phyloP scores from a whole-genome alignment of 1,140 invertebrate species.

The Ridgeia piscesae region DNA sequence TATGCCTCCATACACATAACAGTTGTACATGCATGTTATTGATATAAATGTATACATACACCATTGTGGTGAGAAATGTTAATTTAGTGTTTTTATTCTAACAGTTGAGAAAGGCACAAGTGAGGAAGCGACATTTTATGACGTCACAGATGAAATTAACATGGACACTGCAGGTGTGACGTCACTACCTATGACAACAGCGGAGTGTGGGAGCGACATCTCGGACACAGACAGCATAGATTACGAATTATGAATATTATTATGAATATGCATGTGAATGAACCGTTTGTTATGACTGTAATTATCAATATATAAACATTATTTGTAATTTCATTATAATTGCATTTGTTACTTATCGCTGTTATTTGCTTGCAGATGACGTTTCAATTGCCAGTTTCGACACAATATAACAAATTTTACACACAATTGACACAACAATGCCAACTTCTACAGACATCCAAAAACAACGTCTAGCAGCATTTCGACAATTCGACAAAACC shows the following conservation, averaged over 20 bases:
- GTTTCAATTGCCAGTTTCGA: background rate
- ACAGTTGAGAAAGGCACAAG: no score
- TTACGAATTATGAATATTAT: background rate
- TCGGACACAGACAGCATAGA: background rate
- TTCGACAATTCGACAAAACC: background rate
- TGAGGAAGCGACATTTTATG: no score
- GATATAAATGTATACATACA: no score
- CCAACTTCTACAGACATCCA: background rate
- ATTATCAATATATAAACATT: background rate
- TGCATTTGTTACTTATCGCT: no score
- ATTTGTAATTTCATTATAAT: no score
- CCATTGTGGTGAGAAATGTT: no score
- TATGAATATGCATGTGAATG: background rate
- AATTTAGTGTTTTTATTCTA: no score
- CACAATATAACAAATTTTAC: background rate
- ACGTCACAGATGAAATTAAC: no score
- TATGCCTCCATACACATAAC: no score
- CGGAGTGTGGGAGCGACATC: background rate
- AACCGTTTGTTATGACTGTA: background rate
- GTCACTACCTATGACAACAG: no score
- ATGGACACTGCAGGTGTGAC: no score
- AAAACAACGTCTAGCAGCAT: background rate
- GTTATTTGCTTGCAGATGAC: background rate
- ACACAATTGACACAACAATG: background rate
- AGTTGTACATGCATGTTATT: no score